These are phyloP conservation scores for Rhinolophus sinicus DNA, from an alignment of 2,113 vertebrate genomes.

Conservation along the genomic window DNA sequence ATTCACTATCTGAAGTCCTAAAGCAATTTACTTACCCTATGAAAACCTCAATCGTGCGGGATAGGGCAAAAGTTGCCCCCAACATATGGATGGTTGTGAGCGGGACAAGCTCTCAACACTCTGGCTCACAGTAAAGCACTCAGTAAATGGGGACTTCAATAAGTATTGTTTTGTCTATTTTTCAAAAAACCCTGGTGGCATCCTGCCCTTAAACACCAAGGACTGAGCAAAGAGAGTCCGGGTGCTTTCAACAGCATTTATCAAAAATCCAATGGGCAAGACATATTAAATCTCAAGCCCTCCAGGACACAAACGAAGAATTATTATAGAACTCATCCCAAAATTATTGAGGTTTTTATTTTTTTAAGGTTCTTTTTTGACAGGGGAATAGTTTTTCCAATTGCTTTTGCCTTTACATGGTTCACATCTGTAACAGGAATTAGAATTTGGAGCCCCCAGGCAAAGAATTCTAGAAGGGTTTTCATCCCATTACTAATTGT, in stretches of 20 bases:
- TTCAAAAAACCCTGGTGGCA: neutral
- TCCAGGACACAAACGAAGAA: neutral
- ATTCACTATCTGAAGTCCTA: neutral
- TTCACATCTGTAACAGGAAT: neutral
- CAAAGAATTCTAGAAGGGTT: neutral
- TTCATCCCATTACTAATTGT: neutral
- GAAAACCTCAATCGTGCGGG: neutral
- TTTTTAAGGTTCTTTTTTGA: neutral
- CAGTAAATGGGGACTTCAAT: no score
- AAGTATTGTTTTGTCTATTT: neutral
- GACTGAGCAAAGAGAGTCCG: neutral
- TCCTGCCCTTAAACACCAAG: neutral
- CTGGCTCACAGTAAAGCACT: neutral
- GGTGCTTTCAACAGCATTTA: neutral
- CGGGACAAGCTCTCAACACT: neutral
- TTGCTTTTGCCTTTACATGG: neutral
- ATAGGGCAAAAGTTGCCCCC: neutral
- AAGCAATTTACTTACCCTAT: neutral
- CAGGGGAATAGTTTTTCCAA: neutral
- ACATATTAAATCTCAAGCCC: neutral
- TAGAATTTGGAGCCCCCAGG: neutral
- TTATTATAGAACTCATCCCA: neutral
- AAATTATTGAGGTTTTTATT: neutral
- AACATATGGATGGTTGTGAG: neutral
- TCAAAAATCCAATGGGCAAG: conserved; percentile 13